Evolutionary conservation across 2,113 vertebrate genomes (phyloP).

Genomic region (Microcebus lehilahytsara): DNA sequence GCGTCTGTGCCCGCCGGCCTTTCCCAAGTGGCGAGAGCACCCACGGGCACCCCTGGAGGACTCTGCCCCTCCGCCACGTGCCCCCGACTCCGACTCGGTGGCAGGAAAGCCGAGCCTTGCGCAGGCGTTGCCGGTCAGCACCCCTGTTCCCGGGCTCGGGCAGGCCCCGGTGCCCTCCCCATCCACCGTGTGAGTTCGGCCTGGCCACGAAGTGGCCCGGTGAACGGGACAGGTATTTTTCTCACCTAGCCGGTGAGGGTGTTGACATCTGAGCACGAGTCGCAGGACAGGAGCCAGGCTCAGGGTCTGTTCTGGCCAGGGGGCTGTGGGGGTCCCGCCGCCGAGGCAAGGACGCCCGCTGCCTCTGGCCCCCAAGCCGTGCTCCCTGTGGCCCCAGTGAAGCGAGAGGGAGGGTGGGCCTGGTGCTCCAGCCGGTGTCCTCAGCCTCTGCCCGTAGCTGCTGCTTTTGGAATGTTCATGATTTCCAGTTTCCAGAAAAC

Average conservation of each 20-base stretch:
- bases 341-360: fast-evolving
- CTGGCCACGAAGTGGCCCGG: fast-evolving
- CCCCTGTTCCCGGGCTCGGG: fast-evolving
- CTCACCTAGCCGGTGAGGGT: neutral
- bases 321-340: neutral
- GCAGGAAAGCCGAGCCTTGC: fast-evolving
- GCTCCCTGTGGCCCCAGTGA: neutral
- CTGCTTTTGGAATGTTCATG: neutral
- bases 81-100: fast-evolving
- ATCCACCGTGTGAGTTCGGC: fast-evolving
- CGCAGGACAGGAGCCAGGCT: neutral
- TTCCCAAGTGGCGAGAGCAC: neutral
- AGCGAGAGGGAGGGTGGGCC: fast-evolving
- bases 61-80: neutral
- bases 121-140: too few species aligned
- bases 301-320: neutral
- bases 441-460: neutral
- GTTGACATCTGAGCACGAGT: fast-evolving
- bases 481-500: neutral
- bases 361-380: neutral
- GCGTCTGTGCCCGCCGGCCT: neutral
- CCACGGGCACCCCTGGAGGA: neutral
- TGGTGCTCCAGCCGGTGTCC: neutral
- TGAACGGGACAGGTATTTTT: fast-evolving
- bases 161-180: too few species aligned